Evolutionary conservation across 1,140 invertebrate genomes (phyloP), one percentile per base, ranked within the genome.

Genomic region (Pseudomyrmex gracilis): DNA sequence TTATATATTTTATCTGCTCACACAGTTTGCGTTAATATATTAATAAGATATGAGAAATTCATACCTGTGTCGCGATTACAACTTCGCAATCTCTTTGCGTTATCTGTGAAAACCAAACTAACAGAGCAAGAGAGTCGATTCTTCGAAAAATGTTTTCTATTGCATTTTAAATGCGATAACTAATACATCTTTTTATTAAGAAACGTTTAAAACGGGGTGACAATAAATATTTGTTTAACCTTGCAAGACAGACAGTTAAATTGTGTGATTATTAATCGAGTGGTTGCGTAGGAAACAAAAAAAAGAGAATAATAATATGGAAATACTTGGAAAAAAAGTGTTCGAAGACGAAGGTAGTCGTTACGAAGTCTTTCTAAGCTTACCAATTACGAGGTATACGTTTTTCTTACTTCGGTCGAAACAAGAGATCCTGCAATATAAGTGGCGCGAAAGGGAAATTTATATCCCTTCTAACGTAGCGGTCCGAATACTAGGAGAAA

Each of bases 391-490:
- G 58, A 53, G 8, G 17, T 17, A 9, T 17, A 12, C 78, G 57
- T 82, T 82, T 74, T 82, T 82, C 70, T 82, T 63, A 82, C 78
- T 74, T 74, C 53, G 47, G 13, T 17, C 78, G 78, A 45, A 61
- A 45, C 17, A 74, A 82, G 58, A 63, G 78, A 82, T 73, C 58
- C 22, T 63, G 78, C 73, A 82, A 73, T 63, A 61, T 7, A 82
- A 82, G 34, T 34, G 58, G 73, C 20, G 70, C 57, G 43, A 17
- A 22, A 63, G 68, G 70, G 57, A 82, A 34, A 82, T 82, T 82
- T 82, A 82, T 82, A 74, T 82, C 57, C 58, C 8, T 74, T 43
- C 47, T 24, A 9, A 10, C 12, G 13, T 7, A 20, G 43, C 17
- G 43, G 53, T 5, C 8, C 51, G 15, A 68, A 51, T 57, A 13